Base-by-base conservation (phyloP, 2,113 vertebrate species). In the Indri indri region DNA sequence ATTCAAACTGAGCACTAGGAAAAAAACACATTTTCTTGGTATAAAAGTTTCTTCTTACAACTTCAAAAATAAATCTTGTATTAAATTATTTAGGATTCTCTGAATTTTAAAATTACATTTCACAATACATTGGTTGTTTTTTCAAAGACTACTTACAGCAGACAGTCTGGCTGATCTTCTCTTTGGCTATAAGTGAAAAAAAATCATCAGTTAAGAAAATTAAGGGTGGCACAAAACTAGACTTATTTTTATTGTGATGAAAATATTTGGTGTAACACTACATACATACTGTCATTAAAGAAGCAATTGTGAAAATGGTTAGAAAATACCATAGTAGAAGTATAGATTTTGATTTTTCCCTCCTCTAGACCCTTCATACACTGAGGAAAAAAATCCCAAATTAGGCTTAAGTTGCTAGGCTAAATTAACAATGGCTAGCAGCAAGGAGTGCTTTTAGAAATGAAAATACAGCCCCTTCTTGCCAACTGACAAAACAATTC, bases 161-260 rank as follows among this genome's bases (percentile, higher is more conserved):
- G 99, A 99, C 98, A 99, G 98, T 98, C 99, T 99, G 81, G 99
- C 99, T 45, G 99, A 99, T 99, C 99, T 99, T 99, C 99, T 99
- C 98, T 99, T 99, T 98, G 99, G 99, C 99, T 99, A 98, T 54
- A 98, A 98, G 91, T 98, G 59, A 97, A 97, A 94, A 92, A 97
- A 98, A 88, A 94, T 0, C 1, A 91, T 95, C 65, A 98, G 50
- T 88, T 83, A 54, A 82, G 68, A 90, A 11, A 95, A 94, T 66
- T 80, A 97, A 74, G 13, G 27, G 74, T 68, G 94, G 93, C 1
- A 81, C 0, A 50, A 96, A 92, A 71, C 20, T 80, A 81, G 22
- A 95, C 86, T 42, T 40, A 61, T 88, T 93, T 96, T 94, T 92
- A 88, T 63, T 94, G 5, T 81, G 34, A 47, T 85, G 37, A 96